Base-by-base conservation (phyloP, 2,888 invertebrate species). In the Xylota sylvarum region DNA sequence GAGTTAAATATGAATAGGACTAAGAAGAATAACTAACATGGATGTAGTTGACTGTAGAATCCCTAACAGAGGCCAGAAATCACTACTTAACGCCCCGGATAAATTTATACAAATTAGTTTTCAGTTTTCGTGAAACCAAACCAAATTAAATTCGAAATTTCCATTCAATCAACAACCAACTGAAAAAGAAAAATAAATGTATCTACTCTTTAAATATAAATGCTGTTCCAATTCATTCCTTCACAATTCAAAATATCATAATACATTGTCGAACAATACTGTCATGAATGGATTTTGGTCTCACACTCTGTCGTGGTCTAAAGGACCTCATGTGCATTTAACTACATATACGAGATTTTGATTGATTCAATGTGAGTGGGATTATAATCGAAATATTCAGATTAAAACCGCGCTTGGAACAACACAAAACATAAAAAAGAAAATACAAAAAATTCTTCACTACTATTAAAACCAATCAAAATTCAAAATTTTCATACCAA, bases 401-500 rank as follows among this genome's bases (percentile, higher is more conserved):
- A 78, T 78, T 78, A 69, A 78, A 69, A 32, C 17, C 19, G 50
- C 30, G 50, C 30, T 48, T 0, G 5, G 14, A 43, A 14, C 14
- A 43, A 43, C 58, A 30, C 14, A 48, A 37, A 30, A 14, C 27
- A 1, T 5, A 5, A 32, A 32, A 7, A 32, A 7, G 4, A 10
- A 37, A 10, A 37, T 1, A 6, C 37, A 37, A 43, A 58, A n/a
- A 23, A 23, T 23, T 32, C 40, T 35, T 14, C 37, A 19, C 9
- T 9, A 37, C 43, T 37, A 64, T 72, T 79, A 80, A 58, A 73
- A 80, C 58, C 79, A 56, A 72, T 80, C 80, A 73, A 37, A 73
- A 67, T 60, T 43, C 55, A 64, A 64, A 23, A 27, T 46, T 70
- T 62, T 56, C 9, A 35, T 48, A 32, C 46, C 19, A 43, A 43